Evolutionary conservation across 2,113 vertebrate species (phyloP), one percentile per base, ranked within the genome.

Genomic region (Dicrurus megarhynchus): DNA sequence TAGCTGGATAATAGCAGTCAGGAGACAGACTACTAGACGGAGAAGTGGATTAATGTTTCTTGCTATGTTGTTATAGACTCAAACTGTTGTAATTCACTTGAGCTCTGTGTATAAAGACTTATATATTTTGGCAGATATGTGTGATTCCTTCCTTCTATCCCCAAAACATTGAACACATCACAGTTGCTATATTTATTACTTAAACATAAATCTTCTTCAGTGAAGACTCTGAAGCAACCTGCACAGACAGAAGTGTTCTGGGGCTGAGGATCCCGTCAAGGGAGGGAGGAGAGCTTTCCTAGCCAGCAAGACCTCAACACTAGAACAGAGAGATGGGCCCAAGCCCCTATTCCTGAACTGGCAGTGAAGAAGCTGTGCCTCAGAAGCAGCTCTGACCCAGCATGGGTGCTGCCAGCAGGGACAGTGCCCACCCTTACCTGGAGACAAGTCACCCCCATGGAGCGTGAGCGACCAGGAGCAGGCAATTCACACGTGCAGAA

Each of bases 311-410:
- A 60, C 20, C 47, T 60, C 0, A 0, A 46, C 11, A 28, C 27
- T 2, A 12, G 23, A 67, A 28, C 10, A 21, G 52, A 35, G 32
- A n/a, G 37, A 37, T 9, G 4, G 5, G 23, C 6, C 19, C 37
- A n/a, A 24, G 1, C 7, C 27, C 15, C 18, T 11, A 1, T 5
- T 21, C 16, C 10, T 28, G 23, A 74, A 9, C 8, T 0, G 1
- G 37, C 60, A 81, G 35, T 3, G 10, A 28, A 21, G 52, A 32
- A 50, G 13, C 33, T 13, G n/a, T 13, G 33, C 24, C 33, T 59
- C 16, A 33, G 33, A 65, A 32, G 27, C 27, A 81, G 35, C 42
- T 50, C 42, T 73, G 67, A 57, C 16, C 50, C 68, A 33, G 44
- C 44, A 35, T 2, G 7, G 21, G 17, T 23, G 33, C 22, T 53